Evolutionary conservation across 2,113 vertebrate species (phyloP).

Genomic region (Cromileptes altivelis): DNA sequence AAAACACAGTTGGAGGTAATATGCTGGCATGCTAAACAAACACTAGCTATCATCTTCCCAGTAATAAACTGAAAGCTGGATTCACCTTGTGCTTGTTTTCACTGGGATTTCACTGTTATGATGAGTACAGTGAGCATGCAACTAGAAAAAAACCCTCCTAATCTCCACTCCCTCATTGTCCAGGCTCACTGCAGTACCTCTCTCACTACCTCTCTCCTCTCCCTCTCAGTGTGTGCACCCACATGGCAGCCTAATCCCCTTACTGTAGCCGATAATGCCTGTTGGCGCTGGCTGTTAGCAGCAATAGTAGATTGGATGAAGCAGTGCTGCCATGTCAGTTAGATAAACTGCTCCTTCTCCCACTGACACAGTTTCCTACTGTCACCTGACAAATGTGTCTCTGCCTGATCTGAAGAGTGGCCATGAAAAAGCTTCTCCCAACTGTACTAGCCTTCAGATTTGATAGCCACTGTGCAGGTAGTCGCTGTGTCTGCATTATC

Average conservation of each 20-base stretch:
- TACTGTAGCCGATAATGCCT: conserved; percentile 63
- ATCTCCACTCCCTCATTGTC: conserved; percentile 3
- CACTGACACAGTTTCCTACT: conserved; percentile 50
- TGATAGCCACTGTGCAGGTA: neutral
- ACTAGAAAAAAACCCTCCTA: conserved; percentile 29
- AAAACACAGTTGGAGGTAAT: conserved; percentile 48
- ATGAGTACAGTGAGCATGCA: neutral
- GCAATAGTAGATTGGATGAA: conserved; percentile 37
- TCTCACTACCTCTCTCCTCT: neutral
- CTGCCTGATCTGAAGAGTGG: neutral
- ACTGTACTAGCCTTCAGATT: neutral
- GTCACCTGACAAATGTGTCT: conserved; percentile 2
- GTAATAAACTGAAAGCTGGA: conserved; percentile 15
- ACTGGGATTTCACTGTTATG: conserved; percentile 3
- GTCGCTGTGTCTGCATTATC: conserved; percentile 10
- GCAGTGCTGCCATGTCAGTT: neutral
- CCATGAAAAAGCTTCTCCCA: neutral
- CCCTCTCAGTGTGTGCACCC: conserved; percentile 25
- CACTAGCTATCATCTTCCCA: conserved; percentile 7
- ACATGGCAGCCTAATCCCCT: conserved; percentile 67
- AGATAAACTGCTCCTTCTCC: conserved; percentile 48
- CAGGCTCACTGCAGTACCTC: neutral
- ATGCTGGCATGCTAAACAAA: conserved; percentile 25
- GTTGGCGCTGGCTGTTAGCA: conserved; percentile 41
- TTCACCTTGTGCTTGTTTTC: conserved; percentile 5